Evolutionary conservation across 1,140 invertebrate genomes (phyloP), one percentile per base, ranked within the genome.

Genomic region (Zaprionus kolodkinae): DNA sequence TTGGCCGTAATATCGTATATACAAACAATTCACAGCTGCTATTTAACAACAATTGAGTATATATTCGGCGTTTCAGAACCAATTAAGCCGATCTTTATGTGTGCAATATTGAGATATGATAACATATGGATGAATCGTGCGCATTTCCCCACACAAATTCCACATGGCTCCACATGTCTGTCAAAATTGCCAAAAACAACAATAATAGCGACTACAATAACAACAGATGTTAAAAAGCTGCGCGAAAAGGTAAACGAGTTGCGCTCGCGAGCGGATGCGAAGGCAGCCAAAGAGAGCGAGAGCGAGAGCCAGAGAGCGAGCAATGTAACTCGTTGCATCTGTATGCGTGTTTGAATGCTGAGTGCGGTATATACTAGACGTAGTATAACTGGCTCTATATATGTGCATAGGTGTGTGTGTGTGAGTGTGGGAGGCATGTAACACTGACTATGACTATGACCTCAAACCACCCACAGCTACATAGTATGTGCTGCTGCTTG

Each of bases 191-290:
- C 75, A 74, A 76, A 72, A 76, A 71, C 69, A 76, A 76, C 69
- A 76, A 76, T 72, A 76, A 76, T 70, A 78, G 55, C 79, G 82
- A 66, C 67, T 83, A 88, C 75, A 87, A 82, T 62, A 78, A 68
- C 79, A 87, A 87, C 84, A 88, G 83, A 86, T 86, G 82, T 79
- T 82, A 68, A 55, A 45, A 35, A 73, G 80, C 63, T 62, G 76
- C 72, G 68, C 83, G 54, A 64, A 80, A 88, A 87, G 84, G 84
- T 88, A 87, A 87, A 87, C 84, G 84, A 89, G 84, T 87, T 87
- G 84, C 80, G 66, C 87, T 88, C 76, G 48, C 62, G 68, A 82
- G 36, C 38, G 52, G 6, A 35, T 54, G 40, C 40, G 33, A 74
- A 72, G 72, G 76, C 70, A 72, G 36, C 45, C 57, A 68, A 38